Conservation (phyloP, 2,888 invertebrate species). For the Melanostoma mellinum region DNA sequence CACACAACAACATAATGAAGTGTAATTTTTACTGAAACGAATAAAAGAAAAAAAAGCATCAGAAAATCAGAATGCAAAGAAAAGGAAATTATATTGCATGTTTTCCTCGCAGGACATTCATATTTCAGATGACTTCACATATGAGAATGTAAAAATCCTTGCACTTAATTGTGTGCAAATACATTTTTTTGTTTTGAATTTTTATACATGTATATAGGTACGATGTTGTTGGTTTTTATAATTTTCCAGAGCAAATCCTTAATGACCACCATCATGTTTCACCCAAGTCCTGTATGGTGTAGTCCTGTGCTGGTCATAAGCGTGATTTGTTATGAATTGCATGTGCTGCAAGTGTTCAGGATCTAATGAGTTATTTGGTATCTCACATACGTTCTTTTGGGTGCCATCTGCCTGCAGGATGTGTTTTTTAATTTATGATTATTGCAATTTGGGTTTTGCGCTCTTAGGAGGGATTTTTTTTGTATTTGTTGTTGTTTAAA, state of each 20-base stretch:
- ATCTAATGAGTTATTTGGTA: slow-evolving; percentile 71
- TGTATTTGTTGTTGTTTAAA: slow-evolving; percentile 5
- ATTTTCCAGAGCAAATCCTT: slow-evolving; percentile 60
- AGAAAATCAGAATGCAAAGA: slow-evolving; percentile 25
- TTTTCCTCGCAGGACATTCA: slow-evolving; percentile 68
- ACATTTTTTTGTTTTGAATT: slow-evolving; percentile 19
- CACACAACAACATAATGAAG: slow-evolving; percentile 56
- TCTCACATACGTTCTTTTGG: slow-evolving; percentile 45
- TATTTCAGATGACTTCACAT: slow-evolving; percentile 69
- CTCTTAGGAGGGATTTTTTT: not conserved
- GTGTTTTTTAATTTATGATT: slow-evolving; percentile 72
- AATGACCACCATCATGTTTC: slow-evolving; percentile 60
- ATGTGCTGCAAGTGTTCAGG: slow-evolving; percentile 74
- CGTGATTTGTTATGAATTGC: slow-evolving; percentile 81
- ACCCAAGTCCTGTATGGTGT: slow-evolving; percentile 17
- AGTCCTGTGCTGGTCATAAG: slow-evolving; percentile 76
- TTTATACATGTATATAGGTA: slow-evolving; percentile 3
- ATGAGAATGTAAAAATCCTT: slow-evolving; percentile 65
- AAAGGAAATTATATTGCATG: slow-evolving; percentile 54
- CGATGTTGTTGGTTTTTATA: slow-evolving; percentile 6
- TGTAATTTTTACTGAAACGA: slow-evolving; percentile 38
- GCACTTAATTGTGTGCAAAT: slow-evolving; percentile 71
- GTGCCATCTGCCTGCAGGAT: slow-evolving; percentile 69
- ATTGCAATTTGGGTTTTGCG: slow-evolving; percentile 63
- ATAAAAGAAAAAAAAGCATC: not conserved